Conservation (phyloP, 2,888 invertebrate species). For the Epirrhoe alternata region DNA sequence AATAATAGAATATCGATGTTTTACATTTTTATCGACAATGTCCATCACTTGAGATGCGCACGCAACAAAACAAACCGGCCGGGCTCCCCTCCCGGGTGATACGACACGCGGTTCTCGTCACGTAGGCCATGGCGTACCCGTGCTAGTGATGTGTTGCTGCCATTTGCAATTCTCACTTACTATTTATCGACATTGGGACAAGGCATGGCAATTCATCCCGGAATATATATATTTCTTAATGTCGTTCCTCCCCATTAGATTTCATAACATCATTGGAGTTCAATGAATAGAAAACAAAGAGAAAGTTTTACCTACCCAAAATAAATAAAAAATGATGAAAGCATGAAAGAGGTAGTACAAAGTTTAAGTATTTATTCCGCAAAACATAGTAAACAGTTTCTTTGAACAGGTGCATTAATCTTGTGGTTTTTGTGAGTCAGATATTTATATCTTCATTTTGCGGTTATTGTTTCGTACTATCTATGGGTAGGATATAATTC, state of each 20-base stretch:
- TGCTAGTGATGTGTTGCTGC: conserved; percentile 18
- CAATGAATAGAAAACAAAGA: no score
- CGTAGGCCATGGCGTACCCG: conserved; percentile 69
- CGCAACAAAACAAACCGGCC: conserved; percentile 73
- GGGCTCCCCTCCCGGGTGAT: conserved; percentile 56
- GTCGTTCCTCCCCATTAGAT: no score
- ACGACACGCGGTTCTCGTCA: conserved; percentile 80
- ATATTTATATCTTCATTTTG: neutral
- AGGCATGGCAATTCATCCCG: neutral
- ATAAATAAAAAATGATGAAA: neutral
- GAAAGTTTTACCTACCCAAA: no score
- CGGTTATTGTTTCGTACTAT: conserved; percentile 8
- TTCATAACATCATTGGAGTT: no score
- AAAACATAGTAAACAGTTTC: conserved; percentile 5
- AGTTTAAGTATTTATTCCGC: neutral
- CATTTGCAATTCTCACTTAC: neutral
- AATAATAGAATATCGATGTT: conserved; percentile 15
- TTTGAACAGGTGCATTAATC: conserved; percentile 14
- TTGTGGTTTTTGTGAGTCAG: conserved; percentile 12
- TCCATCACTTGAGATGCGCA: conserved; percentile 62
- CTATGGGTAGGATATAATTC: neutral
- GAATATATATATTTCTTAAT: neutral
- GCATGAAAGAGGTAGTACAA: no score
- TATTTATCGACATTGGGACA: neutral
- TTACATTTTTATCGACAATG: conserved; percentile 43